Base-by-base conservation (phyloP, 2,888 invertebrate species). In the Hypomecis punctinalis region DNA sequence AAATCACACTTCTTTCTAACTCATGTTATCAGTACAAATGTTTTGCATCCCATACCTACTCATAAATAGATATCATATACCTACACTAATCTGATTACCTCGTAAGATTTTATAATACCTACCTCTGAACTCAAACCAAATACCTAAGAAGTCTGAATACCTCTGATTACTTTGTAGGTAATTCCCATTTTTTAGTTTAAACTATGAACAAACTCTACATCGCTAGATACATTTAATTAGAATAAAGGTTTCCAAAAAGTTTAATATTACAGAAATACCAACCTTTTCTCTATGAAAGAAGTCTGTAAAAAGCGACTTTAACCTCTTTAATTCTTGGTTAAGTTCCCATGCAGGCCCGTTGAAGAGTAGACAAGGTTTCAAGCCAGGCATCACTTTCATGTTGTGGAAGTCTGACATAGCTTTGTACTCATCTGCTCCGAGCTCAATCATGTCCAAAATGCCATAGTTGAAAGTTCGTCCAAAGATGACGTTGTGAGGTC, bases 401-500 rank as follows among this genome's bases (percentile, higher is more conserved):
- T 95, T 95, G 68, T 95, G 95, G 78, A 98, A 98, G 49, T 97
- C 97, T 13, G 94, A 90, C 85, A 99, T 94, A 0, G 96, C 94
- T 82, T 95, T 95, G 83, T 95, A 99, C 60, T 95, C 94, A 59
- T 97, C 97, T 33, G 99, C 95, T 9, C 98, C 98, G 61, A 99
- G 94, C 89, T 99, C 99, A 63, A 98, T 95, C 98, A 99, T 99
- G 83, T 99, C 99, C 62, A 99, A 90, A 39, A 99, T 91, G 63
- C 96, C 96, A 78, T 96, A 95, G 86, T 99, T 97, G 87, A 96
- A 99, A 81, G 97, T 96, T 73, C 99, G 94, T 0, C 98, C 99
- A 59, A 99, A 83, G 39, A 99, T 93, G 49, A 99, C 87, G 89
- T 99, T 99, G 82, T 99, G 95, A 0, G 99, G 99, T 10, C 99